phyloP scores from a whole-genome alignment of 2,797 vertebrate species.

The Xerus rutilus region DNA sequence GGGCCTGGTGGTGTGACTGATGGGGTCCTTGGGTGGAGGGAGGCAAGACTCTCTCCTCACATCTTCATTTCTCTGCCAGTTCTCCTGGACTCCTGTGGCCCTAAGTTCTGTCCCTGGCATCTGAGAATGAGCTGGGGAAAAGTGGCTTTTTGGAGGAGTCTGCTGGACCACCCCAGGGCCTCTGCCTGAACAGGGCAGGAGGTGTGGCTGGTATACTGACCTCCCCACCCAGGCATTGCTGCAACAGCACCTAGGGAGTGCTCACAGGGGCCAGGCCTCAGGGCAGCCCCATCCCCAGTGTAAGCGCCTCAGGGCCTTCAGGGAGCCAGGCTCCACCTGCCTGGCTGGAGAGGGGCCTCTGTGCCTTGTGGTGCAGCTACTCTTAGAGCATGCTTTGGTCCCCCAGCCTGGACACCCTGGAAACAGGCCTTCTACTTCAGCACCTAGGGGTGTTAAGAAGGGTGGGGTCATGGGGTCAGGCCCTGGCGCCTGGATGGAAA shows the following conservation, averaged over 20 bases:
- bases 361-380: accelerated
- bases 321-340: background rate
- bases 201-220: too few relatives aligned
- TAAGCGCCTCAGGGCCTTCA: background rate
- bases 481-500: background rate
- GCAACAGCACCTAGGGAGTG: background rate
- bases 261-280: accelerated
- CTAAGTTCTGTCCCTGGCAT: background rate
- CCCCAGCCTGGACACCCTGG: background rate
- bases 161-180: background rate
- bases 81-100: background rate
- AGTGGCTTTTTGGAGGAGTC: background rate
- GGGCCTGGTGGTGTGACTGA: background rate
- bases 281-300: too few relatives aligned
- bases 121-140: background rate
- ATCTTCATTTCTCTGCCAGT: background rate
- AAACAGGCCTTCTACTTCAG: background rate
- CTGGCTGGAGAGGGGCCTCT: background rate
- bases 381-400: background rate
- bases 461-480: background rate
- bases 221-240: background rate
- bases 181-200: background rate
- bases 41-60: background rate
- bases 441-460: background rate
- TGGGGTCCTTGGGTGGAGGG: background rate